Evolutionary conservation across 2,113 vertebrate genomes (phyloP).

Genomic region (Murina feae): DNA sequence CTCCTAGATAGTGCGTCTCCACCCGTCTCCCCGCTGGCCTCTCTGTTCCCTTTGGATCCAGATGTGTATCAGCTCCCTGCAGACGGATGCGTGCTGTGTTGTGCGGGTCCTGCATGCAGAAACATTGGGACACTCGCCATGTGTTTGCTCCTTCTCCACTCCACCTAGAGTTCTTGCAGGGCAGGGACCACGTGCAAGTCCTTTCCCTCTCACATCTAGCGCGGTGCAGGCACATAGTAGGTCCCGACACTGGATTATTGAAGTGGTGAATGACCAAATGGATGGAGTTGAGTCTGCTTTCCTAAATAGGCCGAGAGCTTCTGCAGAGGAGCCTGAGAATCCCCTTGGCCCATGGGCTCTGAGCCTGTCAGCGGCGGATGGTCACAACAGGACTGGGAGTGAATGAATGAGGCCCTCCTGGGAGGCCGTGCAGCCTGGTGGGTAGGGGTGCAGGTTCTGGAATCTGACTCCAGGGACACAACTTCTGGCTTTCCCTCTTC

Average conservation of each 20-base stretch:
- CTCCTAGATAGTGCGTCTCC: accelerated
- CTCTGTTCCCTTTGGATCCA: accelerated
- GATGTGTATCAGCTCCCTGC: neutral
- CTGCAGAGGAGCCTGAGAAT: neutral
- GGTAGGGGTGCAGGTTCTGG: neutral
- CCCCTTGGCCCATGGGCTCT: accelerated
- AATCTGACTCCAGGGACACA: neutral
- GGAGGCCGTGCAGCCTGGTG: accelerated
- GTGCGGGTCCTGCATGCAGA: neutral
- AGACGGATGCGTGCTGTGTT: accelerated
- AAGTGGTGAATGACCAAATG: neutral
- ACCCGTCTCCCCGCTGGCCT: accelerated
- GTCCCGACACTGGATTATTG: accelerated
- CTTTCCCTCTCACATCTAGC: neutral
- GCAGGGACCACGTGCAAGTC: neutral
- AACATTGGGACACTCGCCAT: accelerated
- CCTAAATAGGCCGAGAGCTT: neutral
- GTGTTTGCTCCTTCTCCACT: neutral
- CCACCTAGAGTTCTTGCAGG: neutral
- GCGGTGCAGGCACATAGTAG: accelerated
- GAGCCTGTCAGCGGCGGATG: neutral
- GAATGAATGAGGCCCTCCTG: neutral
- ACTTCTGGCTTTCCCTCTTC: neutral
- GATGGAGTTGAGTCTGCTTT: neutral
- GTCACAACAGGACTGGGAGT: neutral